phyloP scores from a whole-genome alignment of 2,113 vertebrate species.

The Lepidothrix coronata region DNA sequence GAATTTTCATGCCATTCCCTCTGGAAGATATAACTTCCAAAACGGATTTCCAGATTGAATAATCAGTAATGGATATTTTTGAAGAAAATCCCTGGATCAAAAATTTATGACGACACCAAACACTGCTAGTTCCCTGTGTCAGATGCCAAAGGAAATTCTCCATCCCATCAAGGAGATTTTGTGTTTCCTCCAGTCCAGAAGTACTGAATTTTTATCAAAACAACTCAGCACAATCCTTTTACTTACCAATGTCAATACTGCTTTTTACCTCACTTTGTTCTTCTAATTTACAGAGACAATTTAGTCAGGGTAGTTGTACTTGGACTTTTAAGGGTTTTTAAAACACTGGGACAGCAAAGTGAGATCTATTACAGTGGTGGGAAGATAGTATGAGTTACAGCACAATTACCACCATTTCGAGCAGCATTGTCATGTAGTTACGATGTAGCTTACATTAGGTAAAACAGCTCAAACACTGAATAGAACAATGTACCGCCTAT shows the following conservation, averaged over 20 bases:
- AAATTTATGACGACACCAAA: neutral
- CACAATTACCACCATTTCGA: conserved; percentile 16
- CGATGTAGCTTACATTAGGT: conserved; percentile 6
- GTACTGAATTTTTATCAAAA: conserved; percentile 36
- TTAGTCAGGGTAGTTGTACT: conserved; percentile 36
- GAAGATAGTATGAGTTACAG: conserved; percentile 36
- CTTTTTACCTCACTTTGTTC: conserved; percentile 48
- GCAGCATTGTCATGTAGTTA: conserved; percentile 37
- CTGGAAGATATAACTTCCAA: neutral
- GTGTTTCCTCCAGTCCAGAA: neutral
- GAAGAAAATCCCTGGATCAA: neutral
- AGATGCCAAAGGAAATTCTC: neutral
- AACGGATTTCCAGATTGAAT: neutral
- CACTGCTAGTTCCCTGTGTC: rapidly evolving
- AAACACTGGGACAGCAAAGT: conserved; percentile 42
- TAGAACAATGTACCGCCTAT: conserved; percentile 33
- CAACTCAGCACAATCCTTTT: conserved; percentile 10
- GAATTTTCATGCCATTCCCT: neutral
- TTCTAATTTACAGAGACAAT: conserved; percentile 57
- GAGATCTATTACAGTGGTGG: conserved; percentile 38
- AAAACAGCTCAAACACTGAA: conserved; percentile 44
- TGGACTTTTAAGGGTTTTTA: conserved; percentile 54
- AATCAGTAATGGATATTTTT: neutral
- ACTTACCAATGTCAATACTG: conserved; percentile 43
- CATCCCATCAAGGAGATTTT: neutral